Evolutionary conservation across 2,888 invertebrate species (phyloP).

Genomic region (Epistrophe eligans): DNA sequence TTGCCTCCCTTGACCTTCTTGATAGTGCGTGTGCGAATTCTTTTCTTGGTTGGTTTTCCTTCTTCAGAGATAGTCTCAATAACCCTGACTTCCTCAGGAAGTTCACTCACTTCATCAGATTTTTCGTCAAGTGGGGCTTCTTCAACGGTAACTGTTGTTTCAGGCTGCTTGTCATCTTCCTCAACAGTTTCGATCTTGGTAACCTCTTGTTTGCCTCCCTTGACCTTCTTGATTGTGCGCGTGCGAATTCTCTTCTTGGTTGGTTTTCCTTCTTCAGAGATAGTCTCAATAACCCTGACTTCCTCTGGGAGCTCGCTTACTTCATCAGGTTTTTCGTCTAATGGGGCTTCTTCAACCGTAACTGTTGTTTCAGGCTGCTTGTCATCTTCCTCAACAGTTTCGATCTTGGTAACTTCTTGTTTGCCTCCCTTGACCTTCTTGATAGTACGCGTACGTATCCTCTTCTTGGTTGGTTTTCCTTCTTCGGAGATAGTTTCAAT

Average conservation of each 20-base stretch:
- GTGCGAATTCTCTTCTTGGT: constrained; percentile 50
- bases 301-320: constrained; percentile 81
- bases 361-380: constrained; percentile 81
- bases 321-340: constrained; percentile 75
- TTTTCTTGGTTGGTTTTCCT: constrained; percentile 79
- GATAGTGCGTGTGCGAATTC: constrained; percentile 80
- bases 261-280: constrained; percentile 80
- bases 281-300: constrained; percentile 79
- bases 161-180: constrained; percentile 82
- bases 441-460: constrained; percentile 80
- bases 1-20: constrained; percentile 79
- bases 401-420: constrained; percentile 82
- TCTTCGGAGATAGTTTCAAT: constrained; percentile 67
- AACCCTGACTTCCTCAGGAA: constrained; percentile 78
- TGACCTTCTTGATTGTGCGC: constrained; percentile 68
- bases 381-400: constrained; percentile 82
- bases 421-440: constrained; percentile 78
- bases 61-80: constrained; percentile 77
- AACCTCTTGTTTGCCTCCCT: constrained; percentile 81
- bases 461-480: constrained; percentile 79
- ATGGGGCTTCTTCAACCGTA: constrained; percentile 78
- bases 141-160: constrained; percentile 78
- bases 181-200: constrained; percentile 80
- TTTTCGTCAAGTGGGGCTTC: constrained; percentile 73
- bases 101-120: constrained; percentile 56